A percentile compares a stretch with the other conserved stretches of the same genome.
These are phyloP conservation scores for Esperia sulphurella DNA, from an alignment of 2,888 invertebrate genomes.

Conservation along the genomic window DNA sequence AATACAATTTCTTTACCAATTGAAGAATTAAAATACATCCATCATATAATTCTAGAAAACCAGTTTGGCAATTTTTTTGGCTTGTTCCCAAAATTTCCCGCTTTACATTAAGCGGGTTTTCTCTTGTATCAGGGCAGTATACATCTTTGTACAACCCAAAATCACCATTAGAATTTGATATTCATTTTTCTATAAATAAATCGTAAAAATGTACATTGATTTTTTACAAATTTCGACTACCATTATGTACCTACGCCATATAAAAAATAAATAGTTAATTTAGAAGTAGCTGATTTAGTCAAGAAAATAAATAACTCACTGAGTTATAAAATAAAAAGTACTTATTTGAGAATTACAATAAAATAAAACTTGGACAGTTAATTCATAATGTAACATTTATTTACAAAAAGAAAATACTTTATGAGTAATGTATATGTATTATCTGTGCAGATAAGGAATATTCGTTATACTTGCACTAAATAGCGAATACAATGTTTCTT, in stretches of 20 bases:
- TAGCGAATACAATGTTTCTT: too few relatives aligned
- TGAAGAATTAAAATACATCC: too few relatives aligned
- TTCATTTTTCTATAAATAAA: conserved; percentile 10
- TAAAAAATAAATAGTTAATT: conserved; percentile 27
- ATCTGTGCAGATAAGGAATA: conserved; percentile 2
- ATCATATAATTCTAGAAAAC: too few relatives aligned
- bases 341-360: conserved; percentile 7
- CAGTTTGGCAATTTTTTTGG: too few relatives aligned
- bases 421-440: conserved; percentile 11
- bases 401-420: conserved; percentile 39
- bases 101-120: too few relatives aligned
- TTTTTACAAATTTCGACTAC: conserved; percentile 32
- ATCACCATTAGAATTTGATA: conserved; percentile 35
- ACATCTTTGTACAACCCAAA: neutral
- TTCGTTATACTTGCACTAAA: too few relatives aligned
- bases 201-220: conserved; percentile 37
- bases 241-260: conserved; percentile 8
- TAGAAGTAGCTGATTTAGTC: conserved; percentile 14
- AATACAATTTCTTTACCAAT: too few relatives aligned
- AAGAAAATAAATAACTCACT: conserved; percentile 15
- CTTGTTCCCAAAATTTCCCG: too few relatives aligned
- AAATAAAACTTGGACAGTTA: conserved; percentile 21
- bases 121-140: too few relatives aligned
- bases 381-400: conserved; percentile 42
- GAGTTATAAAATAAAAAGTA: conserved; percentile 9